Evolutionary conservation across 2,888 invertebrate genomes (phyloP).

Genomic region (Macrosiphum euphorbiae): DNA sequence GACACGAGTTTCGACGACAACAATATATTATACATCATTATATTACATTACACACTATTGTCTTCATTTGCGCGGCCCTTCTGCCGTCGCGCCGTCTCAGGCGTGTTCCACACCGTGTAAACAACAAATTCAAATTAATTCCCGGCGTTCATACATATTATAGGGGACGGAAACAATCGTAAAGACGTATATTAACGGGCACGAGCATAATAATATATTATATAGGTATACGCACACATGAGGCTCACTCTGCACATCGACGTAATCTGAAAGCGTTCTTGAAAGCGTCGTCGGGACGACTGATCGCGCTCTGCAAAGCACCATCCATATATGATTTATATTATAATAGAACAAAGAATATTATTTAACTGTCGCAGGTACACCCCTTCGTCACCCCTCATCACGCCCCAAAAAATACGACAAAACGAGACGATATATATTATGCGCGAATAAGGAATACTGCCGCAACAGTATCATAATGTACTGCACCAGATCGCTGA

Average conservation of each 20-base stretch:
- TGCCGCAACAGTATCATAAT: not conserved
- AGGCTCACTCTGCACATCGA: not conserved
- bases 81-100: not conserved
- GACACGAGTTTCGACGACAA: not conserved
- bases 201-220: not conserved
- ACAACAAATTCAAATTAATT: not conserved
- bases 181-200: not conserved
- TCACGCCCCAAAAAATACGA: not conserved
- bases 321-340: not conserved
- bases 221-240: not conserved
- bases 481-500: not conserved
- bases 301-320: not conserved
- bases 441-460: not conserved
- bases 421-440: not conserved
- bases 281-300: not conserved
- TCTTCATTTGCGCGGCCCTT: not conserved
- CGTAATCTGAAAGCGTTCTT: not conserved
- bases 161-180: not conserved
- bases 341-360: not conserved
- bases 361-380: not conserved
- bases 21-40: not conserved
- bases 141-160: not conserved
- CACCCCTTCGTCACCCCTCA: not conserved
- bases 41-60: constrained; percentile 10
- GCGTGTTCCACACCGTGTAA: not conserved